Conservation (phyloP, 2,888 invertebrate genomes). For the Drosophila tripunctata region DNA sequence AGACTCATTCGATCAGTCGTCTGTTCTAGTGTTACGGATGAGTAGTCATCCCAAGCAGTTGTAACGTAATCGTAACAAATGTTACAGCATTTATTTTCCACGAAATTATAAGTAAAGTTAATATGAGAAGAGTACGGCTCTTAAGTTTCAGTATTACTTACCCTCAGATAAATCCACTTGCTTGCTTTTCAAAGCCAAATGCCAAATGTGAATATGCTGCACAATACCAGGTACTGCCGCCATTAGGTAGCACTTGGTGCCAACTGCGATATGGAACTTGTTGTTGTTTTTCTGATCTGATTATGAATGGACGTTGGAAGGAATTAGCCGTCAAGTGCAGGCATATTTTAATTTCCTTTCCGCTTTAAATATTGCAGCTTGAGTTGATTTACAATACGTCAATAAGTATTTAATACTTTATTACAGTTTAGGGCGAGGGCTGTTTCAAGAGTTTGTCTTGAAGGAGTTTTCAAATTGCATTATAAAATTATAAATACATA, state of each 20-base stretch:
- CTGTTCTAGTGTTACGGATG: no score
- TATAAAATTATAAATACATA: no score
- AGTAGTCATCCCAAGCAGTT: background rate
- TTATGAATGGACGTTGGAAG: background rate
- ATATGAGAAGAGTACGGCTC: background rate
- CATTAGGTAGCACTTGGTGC: background rate
- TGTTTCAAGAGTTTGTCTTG: background rate
- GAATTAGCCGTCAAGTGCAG: constrained; percentile 2
- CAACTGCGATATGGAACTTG: constrained; percentile 1
- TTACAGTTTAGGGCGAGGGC: constrained; percentile 4
- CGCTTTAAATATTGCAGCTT: constrained; percentile 29
- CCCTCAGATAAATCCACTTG: background rate
- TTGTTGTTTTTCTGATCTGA: background rate
- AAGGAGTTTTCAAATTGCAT: no score
- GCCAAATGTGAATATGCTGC: background rate
- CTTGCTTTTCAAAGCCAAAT: background rate
- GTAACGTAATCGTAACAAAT: background rate
- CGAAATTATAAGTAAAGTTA: background rate
- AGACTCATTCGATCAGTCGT: no score
- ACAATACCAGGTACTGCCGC: background rate
- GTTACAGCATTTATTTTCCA: background rate
- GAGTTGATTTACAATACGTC: constrained; percentile 32
- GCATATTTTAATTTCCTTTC: constrained; percentile 18
- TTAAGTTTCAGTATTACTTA: background rate
- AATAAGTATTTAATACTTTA: constrained; percentile 1